Percentiles rank a stretch among this genome's conserved stretches.
Conservation (phyloP, 2,888 invertebrate genomes). For the Anthoptus insignis region DNA sequence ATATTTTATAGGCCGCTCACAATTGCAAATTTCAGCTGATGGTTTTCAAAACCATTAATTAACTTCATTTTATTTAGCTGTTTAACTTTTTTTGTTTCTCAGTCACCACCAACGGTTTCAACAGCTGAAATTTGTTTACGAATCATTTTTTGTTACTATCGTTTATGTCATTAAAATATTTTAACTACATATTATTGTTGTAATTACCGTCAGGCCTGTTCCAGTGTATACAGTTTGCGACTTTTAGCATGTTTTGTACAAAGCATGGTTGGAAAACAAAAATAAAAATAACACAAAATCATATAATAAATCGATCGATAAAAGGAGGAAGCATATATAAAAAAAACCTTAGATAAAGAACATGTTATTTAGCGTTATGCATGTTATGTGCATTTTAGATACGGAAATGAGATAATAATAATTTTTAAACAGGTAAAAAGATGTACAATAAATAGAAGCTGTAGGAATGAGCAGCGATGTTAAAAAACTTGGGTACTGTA, state of each 20-base stretch:
- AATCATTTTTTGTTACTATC: slow-evolving; percentile 10
- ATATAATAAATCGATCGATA: not conserved
- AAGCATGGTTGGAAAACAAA: slow-evolving; percentile 8
- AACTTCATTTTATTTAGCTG: no score
- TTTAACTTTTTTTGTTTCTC: not conserved
- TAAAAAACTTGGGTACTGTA: not conserved
- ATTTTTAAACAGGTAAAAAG: not conserved
- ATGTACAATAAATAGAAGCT: not conserved
- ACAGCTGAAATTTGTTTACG: slow-evolving; percentile 16
- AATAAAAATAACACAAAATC: not conserved
- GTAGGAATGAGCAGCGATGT: not conserved
- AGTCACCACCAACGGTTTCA: not conserved
- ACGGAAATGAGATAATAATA: not conserved
- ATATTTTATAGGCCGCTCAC: not conserved
- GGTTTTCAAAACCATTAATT: no score
- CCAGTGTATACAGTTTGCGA: not conserved
- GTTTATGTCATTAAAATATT: not conserved
- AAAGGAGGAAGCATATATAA: not conserved
- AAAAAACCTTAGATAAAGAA: not conserved
- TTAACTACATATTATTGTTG: not conserved
- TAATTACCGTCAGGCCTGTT: not conserved
- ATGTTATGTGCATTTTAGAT: not conserved
- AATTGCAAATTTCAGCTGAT: slow-evolving; percentile 16
- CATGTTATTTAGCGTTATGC: not conserved
- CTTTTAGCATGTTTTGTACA: slow-evolving; percentile 16